Conservation (phyloP, 2,113 vertebrate species). For the mouse (Mus musculus) region GRCm39 chr11:68326001-68326500, state of each 20-base stretch:
- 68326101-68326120: neutral
- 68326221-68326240: fast-evolving
- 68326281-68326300: conserved; percentile 70
- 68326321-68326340: conserved; percentile 79
- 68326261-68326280: conserved; percentile 68
- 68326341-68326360: conserved; percentile 51
- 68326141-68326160: neutral
- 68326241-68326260: neutral
- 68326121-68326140: neutral
- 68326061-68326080: neutral
- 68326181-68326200: neutral
- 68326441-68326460: neutral
- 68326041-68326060: neutral
- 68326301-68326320: conserved; percentile 61
- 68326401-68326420: neutral
- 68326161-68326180: neutral
- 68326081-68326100: neutral
- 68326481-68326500: neutral
- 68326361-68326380: neutral
- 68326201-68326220: neutral
- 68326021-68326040: neutral
- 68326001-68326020: neutral
- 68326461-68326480: neutral
- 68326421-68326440: neutral
- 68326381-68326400: neutral